Evolutionary conservation across 2,113 vertebrate genomes (phyloP).

Genomic region (Hypomesus transpacificus): DNA sequence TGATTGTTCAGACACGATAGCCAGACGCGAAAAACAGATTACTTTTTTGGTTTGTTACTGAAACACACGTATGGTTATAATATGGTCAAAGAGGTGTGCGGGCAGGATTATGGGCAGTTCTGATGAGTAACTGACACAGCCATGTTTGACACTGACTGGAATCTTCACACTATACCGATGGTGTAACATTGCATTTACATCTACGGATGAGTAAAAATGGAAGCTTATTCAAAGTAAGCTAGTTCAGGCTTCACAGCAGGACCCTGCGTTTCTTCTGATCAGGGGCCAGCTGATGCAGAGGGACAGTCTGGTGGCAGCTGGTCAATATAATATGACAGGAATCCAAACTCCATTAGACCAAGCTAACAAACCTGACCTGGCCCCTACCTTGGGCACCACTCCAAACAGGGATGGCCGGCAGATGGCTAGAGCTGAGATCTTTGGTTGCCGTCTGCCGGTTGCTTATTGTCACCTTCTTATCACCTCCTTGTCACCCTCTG

Average conservation of each 20-base stretch:
- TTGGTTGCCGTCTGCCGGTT: slow-evolving; percentile 37
- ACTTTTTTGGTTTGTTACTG: too few species aligned
- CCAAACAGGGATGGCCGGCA: slow-evolving; percentile 30
- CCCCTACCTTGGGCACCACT: slow-evolving; percentile 29
- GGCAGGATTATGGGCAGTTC: neutral
- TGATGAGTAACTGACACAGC: neutral
- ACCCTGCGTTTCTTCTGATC: neutral
- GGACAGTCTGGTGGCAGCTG: neutral
- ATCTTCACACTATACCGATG: neutral
- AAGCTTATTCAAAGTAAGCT: too few species aligned
- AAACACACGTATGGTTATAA: too few species aligned
- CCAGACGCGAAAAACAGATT: slow-evolving; percentile 1
- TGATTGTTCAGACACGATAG: slow-evolving; percentile 10
- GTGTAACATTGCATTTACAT: neutral
- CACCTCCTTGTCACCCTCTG: slow-evolving; percentile 57
- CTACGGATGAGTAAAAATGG: too few species aligned
- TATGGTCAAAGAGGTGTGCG: too few species aligned
- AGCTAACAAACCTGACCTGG: slow-evolving; percentile 24
- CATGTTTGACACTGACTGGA: neutral
- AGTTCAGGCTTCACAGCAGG: neutral
- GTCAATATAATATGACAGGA: slow-evolving; percentile 32
- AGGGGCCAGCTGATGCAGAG: neutral
- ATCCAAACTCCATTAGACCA: slow-evolving; percentile 17
- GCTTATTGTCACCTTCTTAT: slow-evolving; percentile 56
- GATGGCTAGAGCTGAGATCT: slow-evolving; percentile 48